Evolutionary conservation across 2,888 invertebrate species (phyloP).

Genomic region (Eristalis tenax): DNA sequence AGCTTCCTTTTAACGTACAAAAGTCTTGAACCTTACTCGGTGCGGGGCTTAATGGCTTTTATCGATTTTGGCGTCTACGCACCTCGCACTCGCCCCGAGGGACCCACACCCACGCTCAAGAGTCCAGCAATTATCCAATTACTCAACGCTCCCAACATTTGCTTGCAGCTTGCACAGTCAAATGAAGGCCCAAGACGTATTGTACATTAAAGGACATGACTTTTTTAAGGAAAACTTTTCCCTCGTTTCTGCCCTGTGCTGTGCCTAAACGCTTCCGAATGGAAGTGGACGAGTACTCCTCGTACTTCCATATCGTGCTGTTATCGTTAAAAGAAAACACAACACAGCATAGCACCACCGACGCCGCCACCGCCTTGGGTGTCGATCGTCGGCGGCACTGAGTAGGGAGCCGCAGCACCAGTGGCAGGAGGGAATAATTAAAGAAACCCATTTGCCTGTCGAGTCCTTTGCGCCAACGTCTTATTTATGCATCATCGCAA

Average conservation of each 20-base stretch:
- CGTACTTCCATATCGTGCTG: not conserved
- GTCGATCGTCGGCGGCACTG: not conserved
- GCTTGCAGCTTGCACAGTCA: not conserved
- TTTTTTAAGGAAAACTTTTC: constrained; percentile 1
- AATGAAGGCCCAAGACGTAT: constrained; percentile 6
- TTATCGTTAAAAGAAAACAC: constrained; percentile 51
- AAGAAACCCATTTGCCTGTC: constrained; percentile 64
- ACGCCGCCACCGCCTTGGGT: not conserved
- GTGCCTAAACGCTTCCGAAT: constrained; percentile 24
- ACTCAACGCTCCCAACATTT: constrained; percentile 26
- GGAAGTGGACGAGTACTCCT: too few relatives aligned
- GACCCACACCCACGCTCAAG: not conserved
- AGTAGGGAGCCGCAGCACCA: not conserved
- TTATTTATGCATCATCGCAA: constrained; percentile 69
- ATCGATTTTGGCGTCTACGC: not conserved
- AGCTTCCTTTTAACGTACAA: not conserved
- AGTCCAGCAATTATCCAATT: constrained; percentile 58
- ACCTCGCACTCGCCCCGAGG: not conserved
- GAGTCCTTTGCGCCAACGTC: constrained; percentile 59
- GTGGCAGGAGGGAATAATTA: constrained; percentile 53
- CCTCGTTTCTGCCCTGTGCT: not conserved
- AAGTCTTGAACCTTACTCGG: not conserved
- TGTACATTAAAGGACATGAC: constrained; percentile 31
- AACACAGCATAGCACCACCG: not conserved
- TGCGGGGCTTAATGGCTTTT: not conserved